Evolutionary conservation across 64 coral and sea anemone species (phyloP).

Genomic region (Montipora sp.): DNA sequence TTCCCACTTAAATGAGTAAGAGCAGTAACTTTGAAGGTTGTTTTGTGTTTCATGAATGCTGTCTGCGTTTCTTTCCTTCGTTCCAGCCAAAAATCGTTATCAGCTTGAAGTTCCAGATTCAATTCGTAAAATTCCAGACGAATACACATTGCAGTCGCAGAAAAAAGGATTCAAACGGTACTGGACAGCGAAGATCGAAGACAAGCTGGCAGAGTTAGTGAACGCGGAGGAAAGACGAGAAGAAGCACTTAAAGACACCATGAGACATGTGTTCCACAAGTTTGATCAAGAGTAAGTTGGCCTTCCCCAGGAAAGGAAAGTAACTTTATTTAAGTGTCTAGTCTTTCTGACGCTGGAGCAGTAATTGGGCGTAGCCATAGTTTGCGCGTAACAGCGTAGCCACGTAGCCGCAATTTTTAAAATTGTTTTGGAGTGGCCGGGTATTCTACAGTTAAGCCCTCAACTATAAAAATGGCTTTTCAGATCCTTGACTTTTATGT

Average conservation of each 20-base stretch:
- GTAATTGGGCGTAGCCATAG: too few relatives aligned
- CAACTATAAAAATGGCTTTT: too few relatives aligned
- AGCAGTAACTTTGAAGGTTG: too few relatives aligned
- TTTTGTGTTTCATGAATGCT: neutral
- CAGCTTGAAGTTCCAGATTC: slow-evolving; percentile 92
- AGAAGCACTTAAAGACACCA: slow-evolving; percentile 80
- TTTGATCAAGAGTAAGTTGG: slow-evolving; percentile 89
- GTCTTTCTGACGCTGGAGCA: too few relatives aligned
- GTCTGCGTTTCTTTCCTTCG: neutral
- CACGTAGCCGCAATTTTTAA: too few relatives aligned
- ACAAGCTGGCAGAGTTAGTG: slow-evolving; percentile 69
- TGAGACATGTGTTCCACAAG: slow-evolving; percentile 88
- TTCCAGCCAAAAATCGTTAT: slow-evolving; percentile 87
- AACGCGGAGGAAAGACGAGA: slow-evolving; percentile 89
- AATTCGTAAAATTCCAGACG: slow-evolving; percentile 78
- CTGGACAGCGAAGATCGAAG: slow-evolving; percentile 86
- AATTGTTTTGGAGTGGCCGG: too few relatives aligned
- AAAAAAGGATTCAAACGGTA: slow-evolving; percentile 93
- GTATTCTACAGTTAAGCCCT: too few relatives aligned
- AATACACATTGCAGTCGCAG: slow-evolving; percentile 88
- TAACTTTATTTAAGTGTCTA: too few relatives aligned
- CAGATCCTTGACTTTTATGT: too few relatives aligned
- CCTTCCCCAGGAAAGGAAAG: neutral
- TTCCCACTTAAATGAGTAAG: too few relatives aligned
- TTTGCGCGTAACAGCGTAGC: too few relatives aligned